These are phyloP conservation scores for Cheiracanthium punctorium DNA, from an alignment of 2,888 invertebrate genomes.

Conservation along the genomic window DNA sequence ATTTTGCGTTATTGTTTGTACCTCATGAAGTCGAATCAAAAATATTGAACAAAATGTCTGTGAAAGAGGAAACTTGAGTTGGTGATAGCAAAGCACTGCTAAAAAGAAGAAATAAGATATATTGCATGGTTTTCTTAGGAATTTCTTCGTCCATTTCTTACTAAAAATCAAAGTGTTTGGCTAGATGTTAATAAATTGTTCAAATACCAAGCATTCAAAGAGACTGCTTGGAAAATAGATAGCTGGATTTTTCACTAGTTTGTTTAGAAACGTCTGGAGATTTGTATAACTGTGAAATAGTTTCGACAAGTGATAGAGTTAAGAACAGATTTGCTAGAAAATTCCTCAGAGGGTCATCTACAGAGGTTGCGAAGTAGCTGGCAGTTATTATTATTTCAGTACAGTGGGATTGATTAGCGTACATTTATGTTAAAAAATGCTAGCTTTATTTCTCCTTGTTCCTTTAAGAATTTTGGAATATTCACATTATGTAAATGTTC, in stretches of 20 bases:
- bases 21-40: neutral
- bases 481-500: too few relatives aligned
- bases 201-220: neutral
- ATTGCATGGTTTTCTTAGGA: neutral
- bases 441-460: too few relatives aligned
- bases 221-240: neutral
- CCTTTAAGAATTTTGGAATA: too few relatives aligned
- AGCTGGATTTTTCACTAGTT: neutral
- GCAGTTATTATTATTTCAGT: too few relatives aligned
- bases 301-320: too few relatives aligned
- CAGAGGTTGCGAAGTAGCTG: too few relatives aligned
- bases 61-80: constrained; percentile 20
- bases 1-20: constrained; percentile 10
- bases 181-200: neutral
- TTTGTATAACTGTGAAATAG: too few relatives aligned
- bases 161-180: neutral
- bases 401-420: too few relatives aligned
- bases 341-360: too few relatives aligned
- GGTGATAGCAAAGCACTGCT: constrained; percentile 12
- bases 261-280: neutral
- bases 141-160: neutral
- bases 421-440: too few relatives aligned
- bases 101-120: neutral
- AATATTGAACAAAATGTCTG: neutral
- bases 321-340: too few relatives aligned